Evolutionary conservation across 2,797 vertebrate species (phyloP).

Genomic region (Gallinago solitaria): DNA sequence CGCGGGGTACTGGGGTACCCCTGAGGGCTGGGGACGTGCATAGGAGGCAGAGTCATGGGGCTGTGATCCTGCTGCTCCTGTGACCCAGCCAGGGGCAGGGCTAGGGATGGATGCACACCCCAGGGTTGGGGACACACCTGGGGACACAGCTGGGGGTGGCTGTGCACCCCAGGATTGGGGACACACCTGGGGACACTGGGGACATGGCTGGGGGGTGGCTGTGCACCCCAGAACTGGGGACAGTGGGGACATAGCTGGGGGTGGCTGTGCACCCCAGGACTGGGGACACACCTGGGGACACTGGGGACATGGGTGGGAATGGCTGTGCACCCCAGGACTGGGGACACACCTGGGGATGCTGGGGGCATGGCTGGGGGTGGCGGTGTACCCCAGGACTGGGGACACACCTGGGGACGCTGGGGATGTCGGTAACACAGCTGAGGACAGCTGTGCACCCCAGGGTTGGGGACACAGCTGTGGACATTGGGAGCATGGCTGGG

Average conservation of each 20-base stretch:
- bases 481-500: not conserved
- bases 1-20: too few relatives aligned
- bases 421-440: too few relatives aligned
- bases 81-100: not conserved
- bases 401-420: not conserved
- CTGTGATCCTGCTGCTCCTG: not conserved
- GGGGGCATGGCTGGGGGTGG: not conserved
- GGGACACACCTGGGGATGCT: not conserved
- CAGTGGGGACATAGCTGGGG: not conserved
- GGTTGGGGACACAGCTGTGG: not conserved
- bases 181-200: not conserved
- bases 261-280: not conserved
- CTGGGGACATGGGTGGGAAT: not conserved
- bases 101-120: not conserved
- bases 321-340: not conserved
- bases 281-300: not conserved
- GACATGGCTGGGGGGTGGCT: not conserved
- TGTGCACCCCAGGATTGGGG: not conserved
- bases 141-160: not conserved
- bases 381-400: not conserved
- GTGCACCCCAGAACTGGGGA: not conserved
- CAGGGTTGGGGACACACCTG: not conserved
- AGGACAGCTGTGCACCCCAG: not conserved
- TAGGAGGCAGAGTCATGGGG: rapidly evolving
- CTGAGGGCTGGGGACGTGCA: not conserved